These are phyloP conservation scores for human DNA, from an alignment of 2,113 vertebrate genomes.

Conservation along the genomic window GRCh38 chr16:62507001-62507500, in stretches of 20 bases:
- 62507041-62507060: background rate
- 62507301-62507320: fast-evolving
- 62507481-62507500: background rate
- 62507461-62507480: background rate
- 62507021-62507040: background rate
- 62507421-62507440: background rate
- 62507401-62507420: background rate
- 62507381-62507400: background rate
- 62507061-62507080: background rate
- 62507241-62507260: background rate
- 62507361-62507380: background rate
- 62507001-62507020: background rate
- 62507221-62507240: background rate
- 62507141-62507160: background rate
- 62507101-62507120: background rate
- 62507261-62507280: background rate
- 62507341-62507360: background rate
- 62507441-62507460: background rate
- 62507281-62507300: background rate
- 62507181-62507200: no score
- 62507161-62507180: background rate
- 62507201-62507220: background rate
- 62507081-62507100: background rate
- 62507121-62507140: background rate
- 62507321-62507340: background rate